Base-by-base conservation (phyloP, 2,888 invertebrate genomes). In the Malthinus flaveolus region DNA sequence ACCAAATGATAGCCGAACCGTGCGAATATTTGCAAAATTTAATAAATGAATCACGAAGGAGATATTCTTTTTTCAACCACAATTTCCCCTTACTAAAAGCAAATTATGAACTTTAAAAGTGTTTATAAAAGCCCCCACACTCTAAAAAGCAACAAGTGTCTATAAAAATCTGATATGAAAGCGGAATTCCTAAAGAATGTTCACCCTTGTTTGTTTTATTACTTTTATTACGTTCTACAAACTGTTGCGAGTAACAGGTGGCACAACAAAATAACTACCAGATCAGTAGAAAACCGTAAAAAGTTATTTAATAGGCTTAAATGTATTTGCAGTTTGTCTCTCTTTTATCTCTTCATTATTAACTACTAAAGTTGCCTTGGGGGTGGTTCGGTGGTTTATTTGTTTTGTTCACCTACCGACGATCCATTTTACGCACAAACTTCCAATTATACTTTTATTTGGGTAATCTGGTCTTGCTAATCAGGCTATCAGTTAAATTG, bases 51-150 rank as follows among this genome's bases (percentile, higher is more conserved):
- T 37, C 54, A 54, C 36, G 37, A 50, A 59, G 54, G 79, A 79
- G 81, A 70, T 70, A 62, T 62, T 79, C 79, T 42, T 42, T 81
- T 66, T 78, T 67, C 78, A 79, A 64, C 71, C 79, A 78, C 80
- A 81, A 81, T 81, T 81, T 81, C 81, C 82, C 81, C 81, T 81
- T 80, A 78, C 80, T 81, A 81, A 81, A 42, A 81, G 81, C 81
- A 81, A 79, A 81, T 80, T 79, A 76, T 73, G 71, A 61, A 61
- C 61, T 62, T 62, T 56, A 58, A 65, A 60, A 61, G 63, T 68
- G 68, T 71, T 70, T 59, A 59, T 55, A 59, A 59, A 59, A 59
- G 54, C 59, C 23, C 59, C 54, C 66, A 67, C 71, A 71, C 70
- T 69, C 70, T 66, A 71, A 70, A 67, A 69, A 67, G 76, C 75